Base-by-base conservation (phyloP, 2,888 invertebrate species). In the Trachelus iudaicus region DNA sequence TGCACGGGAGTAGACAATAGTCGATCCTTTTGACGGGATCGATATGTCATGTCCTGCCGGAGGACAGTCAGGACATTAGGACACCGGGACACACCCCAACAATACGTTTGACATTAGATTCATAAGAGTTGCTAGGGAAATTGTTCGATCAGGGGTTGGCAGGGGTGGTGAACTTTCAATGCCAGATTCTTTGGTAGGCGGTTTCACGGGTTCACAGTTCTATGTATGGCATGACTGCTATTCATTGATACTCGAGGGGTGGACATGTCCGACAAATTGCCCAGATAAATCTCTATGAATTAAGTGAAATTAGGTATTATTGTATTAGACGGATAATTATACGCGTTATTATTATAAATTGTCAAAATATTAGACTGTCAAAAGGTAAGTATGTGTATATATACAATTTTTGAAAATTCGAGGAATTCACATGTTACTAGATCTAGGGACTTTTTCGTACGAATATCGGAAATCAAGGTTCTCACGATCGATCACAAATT, bases 401-500 rank as follows among this genome's bases (percentile, higher is more conserved):
- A 15, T 15, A 4, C 0, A 40, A 40, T 6, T 40, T 15, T 15
- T 15, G 2, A 40, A 40, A 40, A 6, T 40, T 40, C 40, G 0
- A 40, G 6, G 40, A 6, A 40, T 40, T 40, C 40, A 15, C 15
- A 40, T 15, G 40, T 15, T 1, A 40, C 40, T 1, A 6, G 40
- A 40, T 40, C 40, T 40, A 40, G 40, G 40, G 15, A 40, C 6
- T 40, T 40, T 15, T 15, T 15, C 6, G 15, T 15, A 40, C 15
- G 40, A 40, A 40, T 4, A 40, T 40, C 40, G 40, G 15, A 40
- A 40, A 30, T 30, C 69, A 73, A 73, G 74, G 83, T 87, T 87
- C 88, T 85, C 87, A 88, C 89, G 87, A 90, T 90, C 89, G 83
- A 89, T 90, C 90, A 89, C 83, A 83, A 33, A 79, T 80, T 76